A percentile compares a stretch with the other conserved stretches of the same genome.
These are phyloP conservation scores for Amphimedon queenslandica DNA, from an alignment of 37 sponge, comb jelly and placozoan genomes.

Conservation along the genomic window DNA sequence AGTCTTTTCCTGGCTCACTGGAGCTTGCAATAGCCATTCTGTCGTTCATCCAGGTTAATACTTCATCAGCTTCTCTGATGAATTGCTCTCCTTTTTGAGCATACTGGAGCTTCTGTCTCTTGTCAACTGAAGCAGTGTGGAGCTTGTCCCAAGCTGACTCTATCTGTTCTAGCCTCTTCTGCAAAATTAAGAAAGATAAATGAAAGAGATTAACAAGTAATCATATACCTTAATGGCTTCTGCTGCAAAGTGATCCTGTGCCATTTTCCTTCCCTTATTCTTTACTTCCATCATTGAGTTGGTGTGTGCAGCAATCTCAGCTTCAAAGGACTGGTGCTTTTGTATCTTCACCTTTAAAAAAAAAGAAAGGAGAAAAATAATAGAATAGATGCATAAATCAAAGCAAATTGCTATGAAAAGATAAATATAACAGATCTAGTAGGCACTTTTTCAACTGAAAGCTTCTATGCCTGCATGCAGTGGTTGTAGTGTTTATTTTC, in stretches of 20 bases:
- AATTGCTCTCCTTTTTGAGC: conserved; percentile 78
- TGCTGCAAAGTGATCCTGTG: conserved; percentile 59
- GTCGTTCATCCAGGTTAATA: conserved; percentile 79
- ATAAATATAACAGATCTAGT: no score
- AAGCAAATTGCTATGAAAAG: no score
- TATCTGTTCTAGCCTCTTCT: conserved; percentile 62
- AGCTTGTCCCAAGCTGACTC: conserved; percentile 55
- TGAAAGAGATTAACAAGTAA: neutral
- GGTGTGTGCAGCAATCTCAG: conserved; percentile 76
- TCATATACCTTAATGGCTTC: conserved; percentile 52
- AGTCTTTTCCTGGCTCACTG: conserved; percentile 75
- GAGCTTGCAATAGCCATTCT: conserved; percentile 79
- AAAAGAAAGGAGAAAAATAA: no score
- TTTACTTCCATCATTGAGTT: conserved; percentile 67
- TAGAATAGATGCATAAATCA: no score
- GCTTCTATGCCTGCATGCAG: neutral
- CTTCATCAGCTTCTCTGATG: conserved; percentile 76
- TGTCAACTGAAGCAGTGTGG: conserved; percentile 31
- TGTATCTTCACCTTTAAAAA: conserved; percentile 72
- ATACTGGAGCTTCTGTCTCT: conserved; percentile 54
- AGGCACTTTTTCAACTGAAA: no score
- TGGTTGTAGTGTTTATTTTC: neutral
- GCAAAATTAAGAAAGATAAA: neutral
- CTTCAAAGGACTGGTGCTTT: conserved; percentile 85
- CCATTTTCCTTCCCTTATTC: conserved; percentile 57